Conservation (phyloP, 2,888 invertebrate species). For the Teleiodes luculella region DNA sequence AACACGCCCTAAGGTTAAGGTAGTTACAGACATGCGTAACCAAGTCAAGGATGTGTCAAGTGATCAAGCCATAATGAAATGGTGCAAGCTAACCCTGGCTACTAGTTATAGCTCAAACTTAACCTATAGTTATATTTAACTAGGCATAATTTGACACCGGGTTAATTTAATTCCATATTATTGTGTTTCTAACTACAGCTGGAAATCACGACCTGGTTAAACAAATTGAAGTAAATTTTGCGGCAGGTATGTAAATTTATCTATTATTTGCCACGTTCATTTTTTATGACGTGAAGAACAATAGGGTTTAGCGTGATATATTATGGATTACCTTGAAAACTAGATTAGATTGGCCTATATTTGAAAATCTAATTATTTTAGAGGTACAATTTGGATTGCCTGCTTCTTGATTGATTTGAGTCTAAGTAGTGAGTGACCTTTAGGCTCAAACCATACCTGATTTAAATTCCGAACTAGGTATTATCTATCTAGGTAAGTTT, state of each 20-base stretch:
- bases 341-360: background rate
- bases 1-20: constrained; percentile 1
- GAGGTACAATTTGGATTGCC: background rate
- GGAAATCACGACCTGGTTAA: constrained; percentile 52
- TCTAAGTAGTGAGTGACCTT: constrained; percentile 3
- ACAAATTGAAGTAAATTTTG: constrained; percentile 35
- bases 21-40: constrained; percentile 35
- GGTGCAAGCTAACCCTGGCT: constrained; percentile 19
- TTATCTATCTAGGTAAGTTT: background rate
- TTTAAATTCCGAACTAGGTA: background rate
- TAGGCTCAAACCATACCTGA: background rate
- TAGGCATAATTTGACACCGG: constrained; percentile 34
- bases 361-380: constrained; percentile 1
- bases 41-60: constrained; percentile 53
- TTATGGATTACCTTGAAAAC: constrained; percentile 2
- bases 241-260: constrained; percentile 48
- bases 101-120: background rate
- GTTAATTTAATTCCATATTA: constrained; percentile 66
- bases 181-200: constrained; percentile 57
- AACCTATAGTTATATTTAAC: constrained; percentile 8
- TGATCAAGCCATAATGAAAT: constrained; percentile 32
- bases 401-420: constrained; percentile 3
- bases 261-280: constrained; percentile 23
- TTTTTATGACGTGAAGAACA: background rate
- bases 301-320: background rate